Evolutionary conservation across 2,797 vertebrate genomes (phyloP), one percentile per base, ranked within the genome.

Genomic region (Sebastiscus albofasciatus): DNA sequence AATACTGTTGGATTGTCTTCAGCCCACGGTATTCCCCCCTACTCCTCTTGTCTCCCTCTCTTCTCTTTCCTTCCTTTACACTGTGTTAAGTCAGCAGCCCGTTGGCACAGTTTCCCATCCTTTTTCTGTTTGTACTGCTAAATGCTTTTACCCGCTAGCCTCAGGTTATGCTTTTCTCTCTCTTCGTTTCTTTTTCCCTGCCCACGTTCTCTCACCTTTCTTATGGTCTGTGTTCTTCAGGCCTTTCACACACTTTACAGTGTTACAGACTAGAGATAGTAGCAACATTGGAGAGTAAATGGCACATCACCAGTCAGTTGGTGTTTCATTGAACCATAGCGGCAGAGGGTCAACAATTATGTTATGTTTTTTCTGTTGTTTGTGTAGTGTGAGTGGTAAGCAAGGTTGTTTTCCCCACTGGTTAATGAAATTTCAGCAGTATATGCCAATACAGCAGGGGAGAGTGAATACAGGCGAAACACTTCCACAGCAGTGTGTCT

Each of bases 81-180:
- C 52, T 14, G 56, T 73, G 82, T 87, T 85, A 76, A 92, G 80
- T 89, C 89, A 87, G 84, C 77, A 84, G 70, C 77, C 84, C n/a
- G 11, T 74, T 81, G 69, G 87, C 84, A 70, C 67, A 65, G 67
- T 81, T 83, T 88, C 22, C 29, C 65, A n/a, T 80, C 75, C 61
- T 22, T 69, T 29, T 83, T 88, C 80, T 84, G 68, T 88, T 90
- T 87, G 83, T 76, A 56, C 74, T 67, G 68, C 80, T 90, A 86
- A 90, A 86, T 75, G 77, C 55, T 83, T 83, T 79, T 84, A 80
- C 78, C 76, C 59, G 34, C 54, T 66, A 36, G 83, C 89, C 86
- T 74, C 58, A 54, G 79, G 86, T 84, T 82, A 81, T 67, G 59
- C 61, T 85, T 86, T 73, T n/a, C 61, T 55, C 70, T 74, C 27